A percentile compares a stretch with the other conserved stretches of the same genome.
Evolutionary conservation across 2,797 vertebrate species (phyloP).

Genomic region (Pyrrhura leucotis): DNA sequence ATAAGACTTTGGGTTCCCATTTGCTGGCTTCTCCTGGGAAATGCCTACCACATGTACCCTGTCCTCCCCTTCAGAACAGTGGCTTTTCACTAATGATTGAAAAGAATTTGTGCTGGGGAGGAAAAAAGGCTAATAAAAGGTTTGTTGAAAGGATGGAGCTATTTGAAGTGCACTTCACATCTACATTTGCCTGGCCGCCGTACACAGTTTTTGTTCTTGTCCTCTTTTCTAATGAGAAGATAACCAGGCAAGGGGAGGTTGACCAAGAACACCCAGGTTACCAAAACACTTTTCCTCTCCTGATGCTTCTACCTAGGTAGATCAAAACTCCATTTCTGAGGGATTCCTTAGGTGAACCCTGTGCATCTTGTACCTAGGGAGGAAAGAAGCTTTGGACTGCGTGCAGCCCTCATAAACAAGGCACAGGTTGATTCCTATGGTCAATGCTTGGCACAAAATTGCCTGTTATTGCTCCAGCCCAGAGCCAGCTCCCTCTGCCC

Average conservation of each 20-base stretch:
- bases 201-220: background rate
- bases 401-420: background rate
- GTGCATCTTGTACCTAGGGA: background rate
- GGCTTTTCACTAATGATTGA: slow-evolving; percentile 15
- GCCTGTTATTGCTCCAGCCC: background rate
- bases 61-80: slow-evolving; percentile 9
- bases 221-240: background rate
- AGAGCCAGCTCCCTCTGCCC: background rate
- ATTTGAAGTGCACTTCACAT: slow-evolving; percentile 46
- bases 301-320: background rate
- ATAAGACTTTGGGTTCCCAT: background rate
- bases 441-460: background rate
- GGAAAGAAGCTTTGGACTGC: background rate
- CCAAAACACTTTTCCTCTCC: background rate
- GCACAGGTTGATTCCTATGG: background rate
- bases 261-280: slow-evolving; percentile 4
- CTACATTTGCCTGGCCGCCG: background rate
- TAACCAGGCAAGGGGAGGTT: background rate
- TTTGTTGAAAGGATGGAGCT: slow-evolving; percentile 31
- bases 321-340: background rate
- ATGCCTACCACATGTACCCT: background rate
- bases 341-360: background rate
- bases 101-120: background rate
- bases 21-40: background rate
- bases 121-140: slow-evolving; percentile 9